Evolutionary conservation across 30 jellyfish, hydroid and myxozoan genomes (phyloP).

Genomic region (Cassiopea andromeda): DNA sequence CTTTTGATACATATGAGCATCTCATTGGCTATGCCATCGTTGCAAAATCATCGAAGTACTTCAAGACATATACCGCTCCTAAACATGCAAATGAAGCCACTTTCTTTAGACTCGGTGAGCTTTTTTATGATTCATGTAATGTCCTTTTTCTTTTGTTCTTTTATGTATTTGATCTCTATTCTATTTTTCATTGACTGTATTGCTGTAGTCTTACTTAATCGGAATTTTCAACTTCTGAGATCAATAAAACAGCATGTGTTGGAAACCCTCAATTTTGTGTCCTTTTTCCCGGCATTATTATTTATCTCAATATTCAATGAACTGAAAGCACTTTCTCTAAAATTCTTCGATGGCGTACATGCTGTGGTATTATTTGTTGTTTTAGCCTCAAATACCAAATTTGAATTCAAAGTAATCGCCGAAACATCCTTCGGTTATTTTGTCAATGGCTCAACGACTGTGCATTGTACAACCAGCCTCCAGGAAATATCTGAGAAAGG

Average conservation of each 20-base stretch:
- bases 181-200: no score
- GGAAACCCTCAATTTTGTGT: no score
- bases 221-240: no score
- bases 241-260: no score
- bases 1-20: constrained; percentile 21
- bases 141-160: no score
- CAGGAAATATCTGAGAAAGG: background rate
- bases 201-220: no score
- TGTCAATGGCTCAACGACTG: background rate
- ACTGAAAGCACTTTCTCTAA: no score
- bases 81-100: constrained; percentile 1
- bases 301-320: no score
- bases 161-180: no score
- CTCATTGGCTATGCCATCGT: background rate
- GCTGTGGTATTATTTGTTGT: background rate
- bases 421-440: background rate
- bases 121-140: background rate
- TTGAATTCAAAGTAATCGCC: background rate
- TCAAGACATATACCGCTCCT: background rate
- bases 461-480: background rate
- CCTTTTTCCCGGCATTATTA: no score
- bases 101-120: constrained; percentile 4
- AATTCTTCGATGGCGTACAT: no score
- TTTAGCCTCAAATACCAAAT: background rate
- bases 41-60: background rate